Conservation (phyloP, 2,888 invertebrate genomes). For the Ommatoiulus sabulosus region DNA sequence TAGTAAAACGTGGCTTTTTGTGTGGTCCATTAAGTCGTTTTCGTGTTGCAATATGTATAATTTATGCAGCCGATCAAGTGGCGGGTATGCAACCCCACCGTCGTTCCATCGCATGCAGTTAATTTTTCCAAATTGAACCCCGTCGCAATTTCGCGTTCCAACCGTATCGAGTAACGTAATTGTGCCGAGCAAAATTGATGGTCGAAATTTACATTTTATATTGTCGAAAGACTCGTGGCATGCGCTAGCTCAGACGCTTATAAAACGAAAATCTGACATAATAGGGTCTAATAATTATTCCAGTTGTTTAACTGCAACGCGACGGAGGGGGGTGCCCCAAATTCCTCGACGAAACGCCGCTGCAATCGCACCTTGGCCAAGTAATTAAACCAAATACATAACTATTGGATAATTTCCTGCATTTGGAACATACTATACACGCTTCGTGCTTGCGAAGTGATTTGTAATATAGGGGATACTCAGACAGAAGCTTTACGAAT, state of each 20-base stretch:
- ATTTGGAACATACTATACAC: too few relatives aligned
- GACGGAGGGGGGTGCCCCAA: background rate
- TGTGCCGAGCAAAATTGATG: background rate
- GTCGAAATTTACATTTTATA: background rate
- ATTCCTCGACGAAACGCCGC: conserved; percentile 13
- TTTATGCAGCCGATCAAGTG: background rate
- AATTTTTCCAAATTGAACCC: background rate
- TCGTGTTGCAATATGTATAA: background rate
- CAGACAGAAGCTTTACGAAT: too few relatives aligned
- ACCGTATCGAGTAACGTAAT: background rate
- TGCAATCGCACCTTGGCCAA: background rate
- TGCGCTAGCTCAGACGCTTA: background rate
- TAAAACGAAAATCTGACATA: conserved; percentile 16
- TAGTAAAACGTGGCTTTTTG: conserved; percentile 36
- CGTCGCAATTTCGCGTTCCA: background rate
- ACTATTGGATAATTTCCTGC: background rate
- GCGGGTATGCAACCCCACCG: background rate
- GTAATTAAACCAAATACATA: conserved; percentile 37
- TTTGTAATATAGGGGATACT: too few relatives aligned
- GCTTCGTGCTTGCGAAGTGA: too few relatives aligned
- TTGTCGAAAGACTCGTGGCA: background rate
- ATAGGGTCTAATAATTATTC: background rate
- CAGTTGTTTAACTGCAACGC: background rate
- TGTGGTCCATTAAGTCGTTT: conserved; percentile 35
- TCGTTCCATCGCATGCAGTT: background rate